Evolutionary conservation across 2,888 invertebrate species (phyloP).

Genomic region (Meganola albula): DNA sequence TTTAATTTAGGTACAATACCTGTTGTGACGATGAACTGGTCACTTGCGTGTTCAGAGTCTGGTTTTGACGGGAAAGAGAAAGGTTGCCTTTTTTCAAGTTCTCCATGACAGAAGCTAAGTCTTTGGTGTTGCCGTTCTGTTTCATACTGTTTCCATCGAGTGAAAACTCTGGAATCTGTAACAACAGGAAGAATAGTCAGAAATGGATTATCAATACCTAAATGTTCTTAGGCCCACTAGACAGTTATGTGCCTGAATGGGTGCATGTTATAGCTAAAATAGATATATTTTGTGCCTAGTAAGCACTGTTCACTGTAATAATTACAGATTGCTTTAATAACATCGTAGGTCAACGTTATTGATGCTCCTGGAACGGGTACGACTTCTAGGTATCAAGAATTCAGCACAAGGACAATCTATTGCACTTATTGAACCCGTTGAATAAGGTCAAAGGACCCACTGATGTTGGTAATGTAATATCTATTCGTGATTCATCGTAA

Average conservation of each 20-base stretch:
- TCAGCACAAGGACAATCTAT: constrained; percentile 64
- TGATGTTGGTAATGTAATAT: constrained; percentile 53
- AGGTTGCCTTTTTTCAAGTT: constrained; percentile 83
- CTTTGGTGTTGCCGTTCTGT: constrained; percentile 74
- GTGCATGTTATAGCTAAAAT: too few species aligned
- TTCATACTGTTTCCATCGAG: constrained; percentile 77
- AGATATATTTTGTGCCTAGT: too few species aligned
- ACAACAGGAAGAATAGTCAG: constrained; percentile 29
- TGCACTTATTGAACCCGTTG: constrained; percentile 58
- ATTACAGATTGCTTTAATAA: constrained; percentile 32
- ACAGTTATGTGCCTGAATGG: too few species aligned
- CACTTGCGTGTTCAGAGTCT: constrained; percentile 71
- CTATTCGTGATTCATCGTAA: constrained; percentile 63
- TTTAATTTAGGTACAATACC: too few species aligned
- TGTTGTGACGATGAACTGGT: constrained; percentile 76
- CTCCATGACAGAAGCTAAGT: constrained; percentile 84
- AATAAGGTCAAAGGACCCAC: constrained; percentile 71
- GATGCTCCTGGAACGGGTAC: constrained; percentile 57
- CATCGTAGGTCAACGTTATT: constrained; percentile 40
- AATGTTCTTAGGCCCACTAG: too few species aligned
- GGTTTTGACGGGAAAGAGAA: constrained; percentile 58
- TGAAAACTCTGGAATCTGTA: constrained; percentile 77
- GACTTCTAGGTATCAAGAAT: constrained; percentile 49
- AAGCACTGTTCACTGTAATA: constrained; percentile 11
- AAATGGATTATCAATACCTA: too few species aligned